Percentiles rank a stretch among this genome's conserved stretches.
phyloP scores from a whole-genome alignment of 2,888 invertebrate species.

The Reticulitermes lucifugus region DNA sequence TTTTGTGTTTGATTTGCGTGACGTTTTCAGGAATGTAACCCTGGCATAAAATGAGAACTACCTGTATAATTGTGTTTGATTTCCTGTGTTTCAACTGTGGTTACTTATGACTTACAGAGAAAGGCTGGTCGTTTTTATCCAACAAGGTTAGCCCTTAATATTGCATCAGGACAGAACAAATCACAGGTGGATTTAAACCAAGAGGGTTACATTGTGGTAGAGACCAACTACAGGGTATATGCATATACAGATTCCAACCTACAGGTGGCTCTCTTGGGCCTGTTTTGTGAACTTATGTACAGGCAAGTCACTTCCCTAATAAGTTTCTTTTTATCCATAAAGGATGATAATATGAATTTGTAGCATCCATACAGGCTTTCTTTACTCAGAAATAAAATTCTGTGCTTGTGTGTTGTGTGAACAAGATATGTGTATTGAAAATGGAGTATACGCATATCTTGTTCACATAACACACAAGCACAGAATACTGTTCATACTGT shows the following conservation, averaged over 20 bases:
- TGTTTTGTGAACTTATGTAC: constrained; percentile 94
- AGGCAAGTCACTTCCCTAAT: constrained; percentile 66
- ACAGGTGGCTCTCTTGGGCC: constrained; percentile 91
- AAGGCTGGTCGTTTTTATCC: constrained; percentile 95
- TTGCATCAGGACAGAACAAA: constrained; percentile 71
- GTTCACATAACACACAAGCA: background rate
- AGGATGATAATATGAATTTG: background rate
- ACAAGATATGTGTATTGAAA: background rate
- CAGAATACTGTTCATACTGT: background rate
- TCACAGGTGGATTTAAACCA: constrained; percentile 59
- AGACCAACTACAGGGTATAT: constrained; percentile 96
- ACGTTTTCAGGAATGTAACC: too few species aligned
- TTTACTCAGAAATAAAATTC: background rate
- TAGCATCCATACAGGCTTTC: too few species aligned
- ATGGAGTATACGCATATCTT: too few species aligned
- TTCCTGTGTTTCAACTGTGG: background rate
- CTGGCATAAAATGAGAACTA: background rate
- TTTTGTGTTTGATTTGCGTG: too few species aligned
- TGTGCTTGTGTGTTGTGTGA: background rate
- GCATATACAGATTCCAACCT: constrained; percentile 95
- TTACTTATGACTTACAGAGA: constrained; percentile 67
- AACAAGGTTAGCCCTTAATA: constrained; percentile 90
- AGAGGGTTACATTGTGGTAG: constrained; percentile 89
- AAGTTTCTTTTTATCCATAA: background rate
- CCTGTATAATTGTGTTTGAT: background rate